Percentiles rank a stretch among this genome's conserved stretches.
Evolutionary conservation across 92 coral and sea anemone genomes (phyloP).

Genomic region (Bergia sp.): DNA sequence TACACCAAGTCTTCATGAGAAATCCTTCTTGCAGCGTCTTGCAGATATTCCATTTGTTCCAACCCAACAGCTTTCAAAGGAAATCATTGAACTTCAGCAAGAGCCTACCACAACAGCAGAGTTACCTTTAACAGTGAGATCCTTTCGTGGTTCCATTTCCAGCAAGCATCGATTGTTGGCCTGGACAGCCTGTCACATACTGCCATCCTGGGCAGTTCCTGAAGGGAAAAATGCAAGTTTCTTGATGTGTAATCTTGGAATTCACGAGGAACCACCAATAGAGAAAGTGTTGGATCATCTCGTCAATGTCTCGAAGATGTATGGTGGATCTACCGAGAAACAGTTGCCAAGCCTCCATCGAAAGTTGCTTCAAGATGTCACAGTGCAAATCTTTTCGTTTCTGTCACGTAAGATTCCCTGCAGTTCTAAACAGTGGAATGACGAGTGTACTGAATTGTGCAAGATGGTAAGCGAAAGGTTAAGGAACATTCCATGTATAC

Average conservation of each 20-base stretch:
- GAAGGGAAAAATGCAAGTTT: not conserved
- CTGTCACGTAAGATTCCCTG: slow-evolving; percentile 36
- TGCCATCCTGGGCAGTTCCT: slow-evolving; percentile 66
- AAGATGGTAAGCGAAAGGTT: slow-evolving; percentile 23
- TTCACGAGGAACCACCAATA: slow-evolving; percentile 62
- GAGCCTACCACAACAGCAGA: slow-evolving; percentile 42
- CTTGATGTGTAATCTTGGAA: slow-evolving; percentile 32
- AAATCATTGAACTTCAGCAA: slow-evolving; percentile 41
- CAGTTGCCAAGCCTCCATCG: slow-evolving; percentile 55
- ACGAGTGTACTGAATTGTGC: slow-evolving; percentile 28
- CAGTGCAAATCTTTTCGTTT: slow-evolving; percentile 58
- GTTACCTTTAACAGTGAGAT: slow-evolving; percentile 41
- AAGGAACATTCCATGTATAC: slow-evolving; percentile 42
- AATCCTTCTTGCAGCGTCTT: slow-evolving; percentile 45
- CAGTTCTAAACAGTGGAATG: slow-evolving; percentile 2
- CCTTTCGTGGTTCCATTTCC: slow-evolving; percentile 56
- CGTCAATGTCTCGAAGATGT: slow-evolving; percentile 48
- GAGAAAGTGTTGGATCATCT: slow-evolving; percentile 64
- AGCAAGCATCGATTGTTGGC: slow-evolving; percentile 43
- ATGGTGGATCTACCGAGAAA: slow-evolving; percentile 44
- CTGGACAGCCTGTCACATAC: slow-evolving; percentile 70
- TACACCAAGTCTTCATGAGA: slow-evolving; percentile 51
- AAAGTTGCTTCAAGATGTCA: slow-evolving; percentile 34
- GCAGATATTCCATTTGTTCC: slow-evolving; percentile 66
- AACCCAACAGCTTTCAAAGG: slow-evolving; percentile 3